Percentiles rank a stretch among this genome's conserved stretches.
phyloP scores from a whole-genome alignment of 2,888 invertebrate species.

The Plebejus melissa region DNA sequence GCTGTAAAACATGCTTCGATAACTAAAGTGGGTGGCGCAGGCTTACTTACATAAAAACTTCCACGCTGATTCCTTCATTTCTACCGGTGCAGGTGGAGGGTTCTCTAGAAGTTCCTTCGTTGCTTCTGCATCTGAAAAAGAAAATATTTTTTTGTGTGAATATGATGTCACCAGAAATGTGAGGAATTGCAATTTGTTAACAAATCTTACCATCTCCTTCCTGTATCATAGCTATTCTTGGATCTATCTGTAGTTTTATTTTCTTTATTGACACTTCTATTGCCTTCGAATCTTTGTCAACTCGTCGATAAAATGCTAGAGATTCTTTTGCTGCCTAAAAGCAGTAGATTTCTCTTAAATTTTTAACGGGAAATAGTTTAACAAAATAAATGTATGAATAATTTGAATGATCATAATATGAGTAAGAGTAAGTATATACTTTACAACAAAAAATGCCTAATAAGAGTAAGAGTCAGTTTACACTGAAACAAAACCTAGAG shows the following conservation, averaged over 20 bases:
- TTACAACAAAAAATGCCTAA: too few species aligned
- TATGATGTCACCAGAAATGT: background rate
- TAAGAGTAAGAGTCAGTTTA: too few species aligned
- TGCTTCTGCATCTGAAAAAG: conserved; percentile 44
- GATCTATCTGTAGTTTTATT: conserved; percentile 56
- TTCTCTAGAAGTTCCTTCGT: conserved; percentile 44
- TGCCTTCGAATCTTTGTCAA: conserved; percentile 47
- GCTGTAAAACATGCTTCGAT: too few species aligned
- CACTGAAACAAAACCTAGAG: too few species aligned
- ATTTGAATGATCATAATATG: too few species aligned
- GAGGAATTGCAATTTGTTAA: background rate
- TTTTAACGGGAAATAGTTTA: background rate
- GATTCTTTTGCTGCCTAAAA: conserved; percentile 58
- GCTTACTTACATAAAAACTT: conserved; percentile 46
- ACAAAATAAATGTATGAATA: background rate
- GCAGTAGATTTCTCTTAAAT: background rate
- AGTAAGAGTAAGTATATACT: too few species aligned
- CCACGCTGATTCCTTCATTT: conserved; percentile 47
- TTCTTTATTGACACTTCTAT: conserved; percentile 53
- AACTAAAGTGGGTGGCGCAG: too few species aligned
- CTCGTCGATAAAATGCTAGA: conserved; percentile 55
- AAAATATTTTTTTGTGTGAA: background rate
- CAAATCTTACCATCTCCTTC: conserved; percentile 39
- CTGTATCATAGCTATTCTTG: conserved; percentile 48
- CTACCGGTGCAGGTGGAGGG: conserved; percentile 30